Conservation (phyloP, 2,113 vertebrate genomes). For the Eudyptes chrysolophus region DNA sequence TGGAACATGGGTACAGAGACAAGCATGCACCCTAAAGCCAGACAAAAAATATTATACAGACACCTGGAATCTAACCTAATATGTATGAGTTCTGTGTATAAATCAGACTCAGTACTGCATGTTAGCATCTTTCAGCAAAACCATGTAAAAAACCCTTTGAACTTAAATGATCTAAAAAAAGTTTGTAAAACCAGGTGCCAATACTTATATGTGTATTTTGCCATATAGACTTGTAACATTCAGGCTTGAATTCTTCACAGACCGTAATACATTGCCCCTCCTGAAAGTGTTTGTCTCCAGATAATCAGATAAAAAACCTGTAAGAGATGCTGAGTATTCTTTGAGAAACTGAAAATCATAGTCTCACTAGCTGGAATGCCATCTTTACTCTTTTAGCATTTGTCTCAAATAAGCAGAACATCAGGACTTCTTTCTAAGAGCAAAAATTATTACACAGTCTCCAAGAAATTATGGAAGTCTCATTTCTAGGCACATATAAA, state of each 20-base stretch:
- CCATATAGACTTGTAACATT: background rate
- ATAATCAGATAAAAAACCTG: background rate
- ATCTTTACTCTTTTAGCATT: background rate
- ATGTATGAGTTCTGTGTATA: background rate
- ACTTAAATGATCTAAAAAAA: background rate
- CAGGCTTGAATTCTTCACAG: background rate
- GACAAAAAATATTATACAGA: background rate
- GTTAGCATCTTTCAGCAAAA: constrained; percentile 3
- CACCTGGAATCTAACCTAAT: constrained; percentile 10
- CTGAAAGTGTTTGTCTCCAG: background rate
- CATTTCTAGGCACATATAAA: background rate
- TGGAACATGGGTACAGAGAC: background rate
- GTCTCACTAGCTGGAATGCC: background rate
- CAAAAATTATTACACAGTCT: background rate
- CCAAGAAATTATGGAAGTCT: background rate
- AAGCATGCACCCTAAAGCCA: background rate
- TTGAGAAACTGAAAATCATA: background rate
- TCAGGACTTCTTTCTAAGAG: background rate
- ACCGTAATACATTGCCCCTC: background rate
- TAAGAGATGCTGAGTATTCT: background rate
- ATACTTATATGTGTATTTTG: background rate
- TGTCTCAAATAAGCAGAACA: constrained; percentile 10
- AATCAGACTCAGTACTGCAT: background rate
- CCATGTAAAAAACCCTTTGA: background rate
- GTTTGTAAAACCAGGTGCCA: background rate